Evolutionary conservation across 2,888 invertebrate genomes (phyloP).

Genomic region (Netelia melanura): DNA sequence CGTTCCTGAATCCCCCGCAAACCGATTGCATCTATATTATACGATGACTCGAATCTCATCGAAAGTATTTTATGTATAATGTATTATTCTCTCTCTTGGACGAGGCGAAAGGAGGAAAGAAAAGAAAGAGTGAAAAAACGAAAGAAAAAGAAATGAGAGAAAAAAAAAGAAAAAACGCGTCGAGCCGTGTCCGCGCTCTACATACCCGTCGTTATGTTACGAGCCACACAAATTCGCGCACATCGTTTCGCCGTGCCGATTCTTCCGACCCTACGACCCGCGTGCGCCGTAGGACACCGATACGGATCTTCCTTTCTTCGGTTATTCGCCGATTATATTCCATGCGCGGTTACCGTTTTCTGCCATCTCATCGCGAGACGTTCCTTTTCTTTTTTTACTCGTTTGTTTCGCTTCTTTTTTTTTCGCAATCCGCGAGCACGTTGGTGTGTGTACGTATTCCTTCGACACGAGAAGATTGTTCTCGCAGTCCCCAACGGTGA

Average conservation of each 20-base stretch:
- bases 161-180: background rate
- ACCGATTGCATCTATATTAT: conserved; percentile 38
- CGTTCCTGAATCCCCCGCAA: conserved; percentile 6
- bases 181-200: conserved; percentile 19
- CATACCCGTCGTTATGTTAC: background rate
- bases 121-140: background rate
- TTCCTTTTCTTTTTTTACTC: conserved; percentile 20
- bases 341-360: conserved; percentile 55
- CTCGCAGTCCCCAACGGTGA: conserved; percentile 42
- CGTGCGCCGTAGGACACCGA: conserved; percentile 66
- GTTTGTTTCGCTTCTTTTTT: conserved; percentile 32
- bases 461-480: conserved; percentile 36
- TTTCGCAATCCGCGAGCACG: background rate
- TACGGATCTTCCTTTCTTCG: conserved; percentile 68
- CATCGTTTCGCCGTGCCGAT: conserved; percentile 60
- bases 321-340: conserved; percentile 57
- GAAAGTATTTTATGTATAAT: conserved; percentile 55
- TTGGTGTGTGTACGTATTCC: conserved; percentile 31
- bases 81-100: conserved; percentile 34
- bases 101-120: background rate
- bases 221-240: conserved; percentile 52
- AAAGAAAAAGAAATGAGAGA: background rate
- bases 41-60: conserved; percentile 52
- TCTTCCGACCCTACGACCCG: conserved; percentile 68
- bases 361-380: conserved; percentile 46